Evolutionary conservation across 2,888 invertebrate species (phyloP).

Genomic region (Lochmaea crataegi): DNA sequence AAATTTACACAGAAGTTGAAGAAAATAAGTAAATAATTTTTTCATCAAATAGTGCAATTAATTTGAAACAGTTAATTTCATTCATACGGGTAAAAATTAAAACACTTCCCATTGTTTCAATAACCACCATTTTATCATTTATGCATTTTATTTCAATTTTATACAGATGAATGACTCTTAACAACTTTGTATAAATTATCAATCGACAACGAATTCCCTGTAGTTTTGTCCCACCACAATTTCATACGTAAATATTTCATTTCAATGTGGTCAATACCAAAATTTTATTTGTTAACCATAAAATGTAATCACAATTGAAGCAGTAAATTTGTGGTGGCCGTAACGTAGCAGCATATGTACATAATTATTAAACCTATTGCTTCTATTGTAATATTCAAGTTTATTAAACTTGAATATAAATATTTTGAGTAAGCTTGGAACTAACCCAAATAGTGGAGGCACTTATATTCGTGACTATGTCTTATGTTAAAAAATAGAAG

Average conservation of each 20-base stretch:
- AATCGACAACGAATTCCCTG: neutral
- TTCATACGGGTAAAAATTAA: too few relatives aligned
- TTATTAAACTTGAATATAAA: constrained; percentile 21
- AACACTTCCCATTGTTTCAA: too few relatives aligned
- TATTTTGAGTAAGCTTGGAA: constrained; percentile 10
- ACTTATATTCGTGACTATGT: neutral
- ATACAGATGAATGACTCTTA: neutral
- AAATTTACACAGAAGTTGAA: too few relatives aligned
- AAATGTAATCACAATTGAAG: constrained; percentile 7
- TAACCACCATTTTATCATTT: too few relatives aligned
- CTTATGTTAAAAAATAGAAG: too few relatives aligned
- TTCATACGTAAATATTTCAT: neutral
- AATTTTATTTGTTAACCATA: constrained; percentile 12
- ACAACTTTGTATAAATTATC: neutral
- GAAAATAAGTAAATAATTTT: too few relatives aligned
- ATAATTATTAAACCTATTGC: neutral
- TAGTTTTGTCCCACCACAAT: neutral
- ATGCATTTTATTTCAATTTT: too few relatives aligned
- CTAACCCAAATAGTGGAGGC: neutral
- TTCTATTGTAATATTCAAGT: neutral
- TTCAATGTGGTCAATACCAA: neutral
- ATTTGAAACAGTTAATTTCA: too few relatives aligned
- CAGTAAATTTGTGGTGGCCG: constrained; percentile 11
- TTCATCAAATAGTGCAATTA: too few relatives aligned
- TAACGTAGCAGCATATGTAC: neutral